Evolutionary conservation across 2,797 vertebrate species (phyloP), one percentile per base, ranked within the genome.

Genomic region (Lacerta viridis): DNA sequence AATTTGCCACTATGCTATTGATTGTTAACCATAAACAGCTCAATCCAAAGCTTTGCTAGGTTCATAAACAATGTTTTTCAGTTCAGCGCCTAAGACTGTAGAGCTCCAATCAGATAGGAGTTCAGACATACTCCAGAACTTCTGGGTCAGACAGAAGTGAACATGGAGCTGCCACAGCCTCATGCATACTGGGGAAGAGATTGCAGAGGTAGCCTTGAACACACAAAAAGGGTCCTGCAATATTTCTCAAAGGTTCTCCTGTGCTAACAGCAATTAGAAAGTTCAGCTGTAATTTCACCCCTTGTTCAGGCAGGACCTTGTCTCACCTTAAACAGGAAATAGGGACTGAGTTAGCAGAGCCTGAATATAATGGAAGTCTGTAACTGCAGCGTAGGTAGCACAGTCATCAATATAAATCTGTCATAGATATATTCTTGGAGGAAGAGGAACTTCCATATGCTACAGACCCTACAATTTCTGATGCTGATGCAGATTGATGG

Each of bases 261-360:
- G 90, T 95, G 90, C 89, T 93, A 94, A 96, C 88, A 95, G 96
- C 94, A 97, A 96, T 97, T 96, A 97, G 95, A 95, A 94, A 96
- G 96, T 92, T 92, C 93, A 96, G 96, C 94, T 97, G 95, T 96
- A 97, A 97, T 97, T 96, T 94, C 95, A 97, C 91, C 94, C 92
- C 93, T 96, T 91, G 93, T 97, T 96, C 94, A 95, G 79, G 90
- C 0, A 94, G 92, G 94, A 93, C 96, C 95, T 95, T 85, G 94
- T 95, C 95, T 96, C 96, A 96, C 95, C 95, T 97, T 96, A 90
- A 87, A 94, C 97, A 97, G 97, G 97, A 98, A 98, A 96, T 85
- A 89, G 93, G 89, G 94, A 92, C 96, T 91, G 93, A 96, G 93
- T 94, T 92, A 95, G 95, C 90, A 94, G 94, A 94, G 94, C 95